Percentiles rank a stretch among this genome's conserved stretches.
Evolutionary conservation across 2,888 invertebrate genomes (phyloP).

Genomic region (Drosophila subquinaria): DNA sequence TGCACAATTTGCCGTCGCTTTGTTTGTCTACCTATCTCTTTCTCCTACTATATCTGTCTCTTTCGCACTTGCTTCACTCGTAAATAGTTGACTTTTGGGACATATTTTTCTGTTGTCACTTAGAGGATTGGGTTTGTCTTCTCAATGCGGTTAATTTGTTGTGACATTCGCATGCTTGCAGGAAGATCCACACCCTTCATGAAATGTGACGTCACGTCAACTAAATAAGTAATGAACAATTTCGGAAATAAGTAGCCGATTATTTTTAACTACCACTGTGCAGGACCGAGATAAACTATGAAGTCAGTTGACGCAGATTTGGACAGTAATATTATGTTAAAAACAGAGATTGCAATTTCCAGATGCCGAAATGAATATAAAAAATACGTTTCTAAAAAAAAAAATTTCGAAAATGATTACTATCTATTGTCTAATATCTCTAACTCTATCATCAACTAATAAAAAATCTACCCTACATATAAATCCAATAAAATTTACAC

Average conservation of each 20-base stretch:
- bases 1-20: constrained; percentile 34
- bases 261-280: constrained; percentile 4
- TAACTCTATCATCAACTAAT: not conserved
- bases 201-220: constrained; percentile 20
- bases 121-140: constrained; percentile 5
- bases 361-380: not conserved
- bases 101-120: not conserved
- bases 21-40: constrained; percentile 5
- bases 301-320: not conserved
- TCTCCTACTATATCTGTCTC: not conserved
- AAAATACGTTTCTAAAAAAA: not conserved
- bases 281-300: not conserved
- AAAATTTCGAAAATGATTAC: not conserved
- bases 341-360: constrained; percentile 12
- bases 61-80: not conserved
- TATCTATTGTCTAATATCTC: not conserved
- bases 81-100: constrained; percentile 40
- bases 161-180: constrained; percentile 39
- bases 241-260: not conserved
- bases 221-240: constrained; percentile 11
- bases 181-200: constrained; percentile 14
- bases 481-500: not conserved
- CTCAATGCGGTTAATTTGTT: constrained; percentile 37
- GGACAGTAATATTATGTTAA: not conserved
- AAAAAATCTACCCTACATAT: not conserved